Percentiles rank a stretch among this genome's conserved stretches.
These are phyloP conservation scores for Lepus timidus DNA, from an alignment of 2,113 vertebrate genomes.

Conservation along the genomic window DNA sequence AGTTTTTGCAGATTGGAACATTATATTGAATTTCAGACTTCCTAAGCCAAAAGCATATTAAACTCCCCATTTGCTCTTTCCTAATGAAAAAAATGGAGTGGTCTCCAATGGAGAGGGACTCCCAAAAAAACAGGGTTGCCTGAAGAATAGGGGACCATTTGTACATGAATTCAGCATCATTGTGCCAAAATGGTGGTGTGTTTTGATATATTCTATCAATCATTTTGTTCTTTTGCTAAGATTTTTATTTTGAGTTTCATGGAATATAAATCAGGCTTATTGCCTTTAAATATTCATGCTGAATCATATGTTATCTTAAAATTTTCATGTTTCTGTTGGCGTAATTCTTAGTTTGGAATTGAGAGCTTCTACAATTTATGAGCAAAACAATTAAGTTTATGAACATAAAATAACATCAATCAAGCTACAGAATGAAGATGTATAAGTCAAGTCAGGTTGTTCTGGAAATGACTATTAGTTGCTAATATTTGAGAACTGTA, in stretches of 20 bases:
- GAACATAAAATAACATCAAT: conserved; percentile 55
- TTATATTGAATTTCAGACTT: conserved; percentile 68
- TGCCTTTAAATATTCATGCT: conserved; percentile 69
- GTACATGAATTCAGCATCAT: neutral
- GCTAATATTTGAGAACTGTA: neutral
- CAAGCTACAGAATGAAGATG: conserved; percentile 26
- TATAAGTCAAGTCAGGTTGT: conserved; percentile 37
- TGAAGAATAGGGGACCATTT: conserved; percentile 34
- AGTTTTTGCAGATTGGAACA: conserved; percentile 71
- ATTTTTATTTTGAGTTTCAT: conserved; percentile 70
- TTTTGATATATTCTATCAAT: conserved; percentile 60
- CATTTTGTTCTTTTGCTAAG: conserved; percentile 66
- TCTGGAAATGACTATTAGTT: conserved; percentile 34
- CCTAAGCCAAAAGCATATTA: conserved; percentile 60
- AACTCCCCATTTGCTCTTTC: conserved; percentile 30
- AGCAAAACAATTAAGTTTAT: conserved; percentile 45
- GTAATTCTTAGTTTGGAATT: conserved; percentile 67
- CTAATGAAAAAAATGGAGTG: conserved; percentile 58
- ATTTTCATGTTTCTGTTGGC: conserved; percentile 67
- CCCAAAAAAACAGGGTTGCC: neutral
- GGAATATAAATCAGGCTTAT: conserved; percentile 57
- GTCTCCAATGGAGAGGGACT: conserved; percentile 51
- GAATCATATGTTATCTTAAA: conserved; percentile 57
- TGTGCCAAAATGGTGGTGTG: conserved; percentile 36
- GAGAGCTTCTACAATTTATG: conserved; percentile 67